Evolutionary conservation across 2,797 vertebrate species (phyloP), one percentile per base, ranked within the genome.

Genomic region (Kryptopterus vitreolus): DNA sequence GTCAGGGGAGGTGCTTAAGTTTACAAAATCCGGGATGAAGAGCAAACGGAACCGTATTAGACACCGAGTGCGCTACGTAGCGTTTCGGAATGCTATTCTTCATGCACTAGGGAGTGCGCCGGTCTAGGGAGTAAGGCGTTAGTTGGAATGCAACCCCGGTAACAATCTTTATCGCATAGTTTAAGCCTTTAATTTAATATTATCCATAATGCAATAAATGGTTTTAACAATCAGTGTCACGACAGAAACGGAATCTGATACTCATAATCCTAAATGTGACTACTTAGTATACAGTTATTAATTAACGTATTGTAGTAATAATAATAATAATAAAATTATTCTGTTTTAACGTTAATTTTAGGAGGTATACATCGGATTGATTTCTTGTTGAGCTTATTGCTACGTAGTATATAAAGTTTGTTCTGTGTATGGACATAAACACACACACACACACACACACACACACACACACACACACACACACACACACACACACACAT

Each of bases 1-100:
- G n/a, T 24, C 35, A 81, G 9, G 75, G 88, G 85, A 83, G 85
- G 86, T 22, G 68, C 79, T 81, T 72, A 86, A 85, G 84, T 86
- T 88, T 85, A 72, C 72, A 26, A 74, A 83, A 83, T 69, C 72
- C 70, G 61, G 65, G 63, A 53, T 68, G 78, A 76, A 76, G 35
- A 59, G 48, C 62, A 53, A 77, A 77, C 50, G 12, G 33, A 50
- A 1, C 3, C 11, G 16, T 35, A 38, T 7, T 53, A 22, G 22
- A 57, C 12, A 77, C 3, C 22, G 22, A 68, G 76, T 57, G 62
- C 31, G 15, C 62, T 68, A 29, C 1, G 50, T 29, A 22, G 33
- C n/a, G 15, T 4, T 57, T 26, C 33, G 29, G 31, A 29, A 43
- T 22, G 2, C 16, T 29, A 11, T 46, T 43, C 57, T 57, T 29